These are phyloP conservation scores for Diadegma fenestrale DNA, from an alignment of 2,888 invertebrate species.

Conservation along the genomic window DNA sequence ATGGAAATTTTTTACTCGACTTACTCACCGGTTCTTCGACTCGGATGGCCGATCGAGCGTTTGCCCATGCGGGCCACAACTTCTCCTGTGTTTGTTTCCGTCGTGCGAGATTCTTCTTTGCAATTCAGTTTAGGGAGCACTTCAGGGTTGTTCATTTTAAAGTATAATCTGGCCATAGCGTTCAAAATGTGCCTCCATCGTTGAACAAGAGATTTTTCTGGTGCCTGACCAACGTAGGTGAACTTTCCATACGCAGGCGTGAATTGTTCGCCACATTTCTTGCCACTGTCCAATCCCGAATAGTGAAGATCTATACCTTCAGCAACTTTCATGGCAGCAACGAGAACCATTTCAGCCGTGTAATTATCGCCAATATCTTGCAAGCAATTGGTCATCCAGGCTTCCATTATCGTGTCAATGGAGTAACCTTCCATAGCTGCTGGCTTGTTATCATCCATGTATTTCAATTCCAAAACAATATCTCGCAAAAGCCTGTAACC, in stretches of 20 bases:
- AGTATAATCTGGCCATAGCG: slow-evolving; percentile 26
- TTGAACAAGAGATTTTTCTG: slow-evolving; percentile 9
- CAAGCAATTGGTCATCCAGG: not conserved
- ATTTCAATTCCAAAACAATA: slow-evolving; percentile 13
- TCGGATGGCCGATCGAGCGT: slow-evolving; percentile 33
- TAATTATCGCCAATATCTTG: not conserved
- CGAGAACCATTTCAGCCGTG: not conserved
- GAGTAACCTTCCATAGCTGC: not conserved
- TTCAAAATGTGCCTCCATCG: slow-evolving; percentile 44
- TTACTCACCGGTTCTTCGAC: slow-evolving; percentile 41
- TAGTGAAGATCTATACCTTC: slow-evolving; percentile 21
- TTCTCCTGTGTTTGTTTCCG: not conserved
- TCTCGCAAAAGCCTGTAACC: slow-evolving; percentile 28
- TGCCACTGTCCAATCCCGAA: not conserved
- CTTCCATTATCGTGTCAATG: not conserved
- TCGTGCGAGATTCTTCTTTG: slow-evolving; percentile 1
- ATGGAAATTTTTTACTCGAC: not conserved
- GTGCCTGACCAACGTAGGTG: not conserved
- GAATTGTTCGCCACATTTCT: not conserved
- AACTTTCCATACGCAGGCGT: slow-evolving; percentile 21
- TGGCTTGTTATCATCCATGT: not conserved
- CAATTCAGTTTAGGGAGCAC: not conserved
- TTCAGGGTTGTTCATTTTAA: slow-evolving; percentile 25
- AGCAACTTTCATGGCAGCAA: not conserved
- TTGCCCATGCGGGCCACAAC: not conserved